Evolutionary conservation across 2,888 invertebrate genomes (phyloP).

Genomic region (Callinectes sapidus): DNA sequence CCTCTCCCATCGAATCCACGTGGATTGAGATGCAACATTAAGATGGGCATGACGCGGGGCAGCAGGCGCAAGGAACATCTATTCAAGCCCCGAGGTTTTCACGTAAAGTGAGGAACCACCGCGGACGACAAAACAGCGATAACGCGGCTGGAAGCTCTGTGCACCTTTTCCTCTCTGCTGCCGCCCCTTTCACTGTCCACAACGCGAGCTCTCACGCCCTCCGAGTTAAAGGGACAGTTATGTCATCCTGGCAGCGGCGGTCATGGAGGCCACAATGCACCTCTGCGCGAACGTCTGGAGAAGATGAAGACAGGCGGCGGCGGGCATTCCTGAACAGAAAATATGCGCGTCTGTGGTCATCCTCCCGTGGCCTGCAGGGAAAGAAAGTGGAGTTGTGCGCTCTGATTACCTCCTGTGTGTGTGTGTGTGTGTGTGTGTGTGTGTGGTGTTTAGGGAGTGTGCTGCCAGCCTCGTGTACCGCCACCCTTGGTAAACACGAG

Average conservation of each 20-base stretch:
- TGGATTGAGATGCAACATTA: background rate
- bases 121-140: constrained; percentile 3
- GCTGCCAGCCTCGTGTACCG: background rate
- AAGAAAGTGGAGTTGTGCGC: constrained; percentile 47
- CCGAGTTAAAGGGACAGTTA: constrained; percentile 40
- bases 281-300: constrained; percentile 19
- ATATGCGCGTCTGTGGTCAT: constrained; percentile 37
- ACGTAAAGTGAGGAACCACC: background rate
- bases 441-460: constrained; percentile 27
- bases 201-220: constrained; percentile 4
- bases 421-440: constrained; percentile 20
- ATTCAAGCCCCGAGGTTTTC: background rate
- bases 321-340: constrained; percentile 40
- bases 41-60: background rate
- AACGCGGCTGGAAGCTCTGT: constrained; percentile 16
- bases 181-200: constrained; percentile 12
- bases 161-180: background rate
- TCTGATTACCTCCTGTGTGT: constrained; percentile 41
- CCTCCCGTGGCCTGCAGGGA: constrained; percentile 32
- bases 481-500: background rate
- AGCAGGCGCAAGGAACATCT: background rate
- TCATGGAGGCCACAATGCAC: constrained; percentile 15
- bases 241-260: background rate
- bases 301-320: constrained; percentile 39
- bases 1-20: background rate